Base-by-base conservation (phyloP, 2,888 invertebrate genomes). In the Heterodera filipjevi region DNA sequence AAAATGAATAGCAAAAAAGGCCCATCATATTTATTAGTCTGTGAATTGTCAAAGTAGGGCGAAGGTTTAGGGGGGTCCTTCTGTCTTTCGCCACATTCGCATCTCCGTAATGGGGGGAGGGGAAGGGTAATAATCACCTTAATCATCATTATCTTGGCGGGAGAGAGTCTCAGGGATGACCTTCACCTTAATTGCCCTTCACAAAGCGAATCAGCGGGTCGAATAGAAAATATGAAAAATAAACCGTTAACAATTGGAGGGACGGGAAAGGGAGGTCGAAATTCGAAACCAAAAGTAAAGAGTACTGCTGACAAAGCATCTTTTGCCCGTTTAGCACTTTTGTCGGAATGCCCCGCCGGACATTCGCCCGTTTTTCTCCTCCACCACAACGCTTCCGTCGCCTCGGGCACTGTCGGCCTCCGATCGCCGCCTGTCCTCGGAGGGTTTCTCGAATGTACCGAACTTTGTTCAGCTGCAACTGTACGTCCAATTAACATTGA, bases 301-400 rank as follows among this genome's bases (percentile, higher is more conserved):
- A n/a, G 27, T 27, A 66, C 8, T 66, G 66, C 27, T n/a, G n/a
- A n/a, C n/a, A 14, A 19, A 16, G 19, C 53, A 53, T 53, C 19
- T 76, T 68, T 39, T 39, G 39, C 12, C 32, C 10, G 81, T 86
- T 81, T 82, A 87, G 87, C 84, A n/a, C 59, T 83, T 19, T 53
- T 81, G 32, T 72, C 82, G 33, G 32, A 76, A 80, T 83, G 83
- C 39, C 74, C 71, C 33, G 82, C 83, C 22, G 88, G 84, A 30
- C 80, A 82, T 10, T 79, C 86, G 66, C 85, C 88, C 16, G 84
- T 88, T 49, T 87, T 87, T 79, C 83, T 87, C 27, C 84, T 88
- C 64, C 86, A 87, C 72, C 88, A 88, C 84, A 88, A 88, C 78
- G 75, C 83, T 66, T 87, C 88, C 33, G 78, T 81, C 68, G 87